Evolutionary conservation across 2,113 vertebrate species (phyloP), one percentile per base, ranked within the genome.

Genomic region (Progne subis): DNA sequence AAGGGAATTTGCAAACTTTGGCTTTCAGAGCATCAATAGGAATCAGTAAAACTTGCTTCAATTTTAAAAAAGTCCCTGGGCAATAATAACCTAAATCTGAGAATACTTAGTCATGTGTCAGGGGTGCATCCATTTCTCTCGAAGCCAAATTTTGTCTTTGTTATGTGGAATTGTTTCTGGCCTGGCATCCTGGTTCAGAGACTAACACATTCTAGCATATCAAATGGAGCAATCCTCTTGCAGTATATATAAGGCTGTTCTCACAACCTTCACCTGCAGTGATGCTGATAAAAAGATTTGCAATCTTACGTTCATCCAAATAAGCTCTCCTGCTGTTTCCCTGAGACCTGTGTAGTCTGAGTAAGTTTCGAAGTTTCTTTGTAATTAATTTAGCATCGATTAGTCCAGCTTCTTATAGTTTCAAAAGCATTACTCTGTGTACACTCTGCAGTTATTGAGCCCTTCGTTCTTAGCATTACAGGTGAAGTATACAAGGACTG

Each of bases 191-290:
- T 64, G 19, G 8, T 76, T 79, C 29, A 76, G 69, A 83, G 23
- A 63, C 64, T 63, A 47, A 89, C 91, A 67, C 24, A 64, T 84
- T 71, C 72, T 78, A 34, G 41, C 47, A n/a, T 46, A 74, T 91
- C 69, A 91, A 61, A 20, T 86, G 84, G 44, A 94, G 71, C 44
- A 47, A 68, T 95, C 82, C 24, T 93, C 16, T 70, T 81, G 55
- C 64, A 75, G 34, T 69, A n/a, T 55, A 46, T 53, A 1, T 57
- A 77, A 70, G 32, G 24, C 52, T 75, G 56, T 92, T 96, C 74
- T 91, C 87, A 85, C 65, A 87, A 56, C 31, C 52, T 79, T 90
- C 57, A 96, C 56, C 84, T 91, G 65, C 65, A 90, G 29, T 87
- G 78, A 46, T 82, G 41, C 61, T 87, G 81, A 84, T 89, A 59